Evolutionary conservation across 2,113 vertebrate species (phyloP), one percentile per base, ranked within the genome.

Genomic region (Diphyllodes magnificus): DNA sequence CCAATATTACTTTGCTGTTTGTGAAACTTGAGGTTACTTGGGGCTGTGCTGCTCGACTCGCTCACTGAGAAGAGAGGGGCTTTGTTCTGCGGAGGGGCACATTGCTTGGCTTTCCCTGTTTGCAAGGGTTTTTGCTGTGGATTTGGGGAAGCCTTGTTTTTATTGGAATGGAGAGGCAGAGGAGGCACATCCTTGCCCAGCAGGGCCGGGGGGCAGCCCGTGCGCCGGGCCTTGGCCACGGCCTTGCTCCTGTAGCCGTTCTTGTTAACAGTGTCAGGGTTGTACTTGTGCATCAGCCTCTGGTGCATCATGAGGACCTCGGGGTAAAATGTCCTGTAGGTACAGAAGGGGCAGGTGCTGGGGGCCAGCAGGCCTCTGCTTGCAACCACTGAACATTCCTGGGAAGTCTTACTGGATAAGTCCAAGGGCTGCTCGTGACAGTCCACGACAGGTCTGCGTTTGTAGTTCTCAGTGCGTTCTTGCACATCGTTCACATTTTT

Each of bases 231-330:
- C 44, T 95, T 97, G 61, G 97, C 97, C 47, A 69, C 19, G 3
- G 95, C 66, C 92, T 92, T 97, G 87, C 72, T 96, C 49, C 97
- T 92, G 13, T 73, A 80, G 21, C 93, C 92, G 15, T 82, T 98
- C 95, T 95, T 98, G 57, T 97, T 98, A 0, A 86, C 4, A 0
- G 56, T 70, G 22, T 99, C 98, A 1, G 97, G 96, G 77, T 98
- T 98, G 80, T 98, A 98, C 83, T 99, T 99, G 85, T 99, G 99
- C 82, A 94, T 94, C 92, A 99, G 97, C 63, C 98, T 98, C 95
- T 98, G 98, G 97, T 99, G 99, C 97, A 99, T 99, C 40, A 98
- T 96, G 49, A 99, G 93, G 35, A 99, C 99, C 90, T 99, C 99
- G 2, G 99, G 99, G 93, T 99, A 99, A 45, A 99, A 97, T 6